Evolutionary conservation across 2,113 vertebrate species (phyloP).

Genomic region (Copsychus sechellarum): DNA sequence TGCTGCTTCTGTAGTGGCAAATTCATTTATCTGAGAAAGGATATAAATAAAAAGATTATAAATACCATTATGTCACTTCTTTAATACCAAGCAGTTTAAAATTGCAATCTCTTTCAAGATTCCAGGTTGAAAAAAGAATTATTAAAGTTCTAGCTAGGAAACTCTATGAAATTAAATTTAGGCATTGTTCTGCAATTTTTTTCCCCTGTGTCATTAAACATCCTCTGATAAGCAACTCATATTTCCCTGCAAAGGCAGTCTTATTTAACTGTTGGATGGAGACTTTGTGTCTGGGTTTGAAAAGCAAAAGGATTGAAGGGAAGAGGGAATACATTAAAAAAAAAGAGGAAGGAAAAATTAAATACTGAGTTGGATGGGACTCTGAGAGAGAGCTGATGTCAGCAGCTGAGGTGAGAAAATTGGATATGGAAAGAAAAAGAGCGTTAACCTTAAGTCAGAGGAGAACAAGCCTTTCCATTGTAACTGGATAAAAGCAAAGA

Average conservation of each 20-base stretch:
- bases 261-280: background rate
- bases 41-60: background rate
- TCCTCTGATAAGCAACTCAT: background rate
- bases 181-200: background rate
- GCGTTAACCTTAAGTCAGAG: background rate
- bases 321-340: background rate
- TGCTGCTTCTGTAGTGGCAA: background rate
- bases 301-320: background rate
- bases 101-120: background rate
- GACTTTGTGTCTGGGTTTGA: background rate
- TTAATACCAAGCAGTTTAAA: background rate
- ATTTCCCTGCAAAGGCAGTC: background rate
- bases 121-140: background rate
- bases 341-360: background rate
- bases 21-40: background rate
- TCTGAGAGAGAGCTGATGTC: background rate
- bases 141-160: background rate
- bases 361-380: background rate
- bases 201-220: background rate
- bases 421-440: background rate
- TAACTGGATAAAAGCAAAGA: background rate
- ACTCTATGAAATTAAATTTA: background rate
- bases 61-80: background rate
- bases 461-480: background rate
- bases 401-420: background rate